These are phyloP conservation scores for Sebastes taczanowskii DNA, from an alignment of 2,797 vertebrate genomes.

Conservation along the genomic window DNA sequence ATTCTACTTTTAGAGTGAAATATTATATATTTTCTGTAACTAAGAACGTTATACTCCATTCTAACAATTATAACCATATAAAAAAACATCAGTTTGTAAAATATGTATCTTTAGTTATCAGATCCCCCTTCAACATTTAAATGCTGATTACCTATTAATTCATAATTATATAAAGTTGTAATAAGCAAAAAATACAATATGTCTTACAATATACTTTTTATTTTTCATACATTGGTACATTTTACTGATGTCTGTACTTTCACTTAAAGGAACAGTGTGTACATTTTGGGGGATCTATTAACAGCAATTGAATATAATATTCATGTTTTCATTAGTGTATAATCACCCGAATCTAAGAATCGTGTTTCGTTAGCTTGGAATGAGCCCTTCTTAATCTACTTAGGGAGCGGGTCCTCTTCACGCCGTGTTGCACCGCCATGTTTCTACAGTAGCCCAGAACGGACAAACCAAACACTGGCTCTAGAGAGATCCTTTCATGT, in stretches of 20 bases:
- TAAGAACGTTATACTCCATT: neutral
- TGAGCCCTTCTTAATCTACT: too few species aligned
- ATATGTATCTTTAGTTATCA: too few species aligned
- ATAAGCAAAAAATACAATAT: neutral
- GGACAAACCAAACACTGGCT: too few species aligned
- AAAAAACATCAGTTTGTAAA: neutral
- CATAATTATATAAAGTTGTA: neutral
- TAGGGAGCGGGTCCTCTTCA: too few species aligned
- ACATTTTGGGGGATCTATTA: too few species aligned
- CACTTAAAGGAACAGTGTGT: neutral
- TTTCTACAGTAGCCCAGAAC: too few species aligned
- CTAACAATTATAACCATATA: too few species aligned
- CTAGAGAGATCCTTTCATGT: too few species aligned
- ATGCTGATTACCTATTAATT: neutral
- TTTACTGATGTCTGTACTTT: neutral
- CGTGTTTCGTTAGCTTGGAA: accelerated
- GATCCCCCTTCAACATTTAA: neutral
- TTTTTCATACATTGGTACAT: neutral
- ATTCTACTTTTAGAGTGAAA: neutral
- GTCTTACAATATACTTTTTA: neutral
- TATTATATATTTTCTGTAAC: neutral
- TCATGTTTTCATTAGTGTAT: too few species aligned
- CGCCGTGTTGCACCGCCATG: too few species aligned
- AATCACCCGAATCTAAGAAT: too few species aligned
- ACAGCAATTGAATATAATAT: too few species aligned